These are phyloP conservation scores for Bos javanicus DNA, from an alignment of 2,113 vertebrate genomes.

Conservation along the genomic window DNA sequence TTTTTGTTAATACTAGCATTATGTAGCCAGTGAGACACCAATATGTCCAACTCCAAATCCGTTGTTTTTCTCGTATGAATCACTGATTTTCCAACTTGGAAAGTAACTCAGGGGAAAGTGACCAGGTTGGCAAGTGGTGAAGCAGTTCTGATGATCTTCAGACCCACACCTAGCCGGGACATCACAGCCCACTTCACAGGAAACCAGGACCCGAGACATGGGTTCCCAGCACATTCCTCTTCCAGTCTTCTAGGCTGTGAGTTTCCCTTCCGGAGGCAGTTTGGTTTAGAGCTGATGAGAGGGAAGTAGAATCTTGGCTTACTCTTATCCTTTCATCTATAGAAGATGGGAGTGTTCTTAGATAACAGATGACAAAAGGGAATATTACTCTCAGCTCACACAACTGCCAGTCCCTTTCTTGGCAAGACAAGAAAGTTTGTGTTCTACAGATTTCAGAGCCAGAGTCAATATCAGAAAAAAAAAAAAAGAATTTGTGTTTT, in stretches of 20 bases:
- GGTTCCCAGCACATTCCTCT: neutral
- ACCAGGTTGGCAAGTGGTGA: neutral
- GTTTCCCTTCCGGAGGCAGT: neutral
- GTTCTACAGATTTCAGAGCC: neutral
- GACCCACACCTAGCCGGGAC: neutral
- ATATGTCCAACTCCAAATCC: neutral
- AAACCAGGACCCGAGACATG: neutral
- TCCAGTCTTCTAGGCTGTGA: neutral
- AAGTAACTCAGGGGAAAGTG: neutral
- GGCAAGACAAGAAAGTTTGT: neutral
- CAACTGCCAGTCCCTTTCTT: neutral
- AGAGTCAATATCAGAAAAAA: neutral
- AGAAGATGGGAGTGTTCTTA: neutral
- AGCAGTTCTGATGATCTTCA: neutral
- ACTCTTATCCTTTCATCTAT: neutral
- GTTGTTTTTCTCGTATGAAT: neutral
- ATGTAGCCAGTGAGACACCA: neutral
- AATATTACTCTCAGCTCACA: neutral
- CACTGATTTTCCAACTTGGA: neutral
- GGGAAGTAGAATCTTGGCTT: neutral
- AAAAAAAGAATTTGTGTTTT: neutral
- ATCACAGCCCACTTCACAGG: fast-evolving
- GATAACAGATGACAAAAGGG: neutral
- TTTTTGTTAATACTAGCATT: neutral
- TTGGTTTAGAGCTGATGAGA: neutral